These are phyloP conservation scores for Sciurus niger DNA, from an alignment of 2,113 vertebrate species.

Conservation along the genomic window DNA sequence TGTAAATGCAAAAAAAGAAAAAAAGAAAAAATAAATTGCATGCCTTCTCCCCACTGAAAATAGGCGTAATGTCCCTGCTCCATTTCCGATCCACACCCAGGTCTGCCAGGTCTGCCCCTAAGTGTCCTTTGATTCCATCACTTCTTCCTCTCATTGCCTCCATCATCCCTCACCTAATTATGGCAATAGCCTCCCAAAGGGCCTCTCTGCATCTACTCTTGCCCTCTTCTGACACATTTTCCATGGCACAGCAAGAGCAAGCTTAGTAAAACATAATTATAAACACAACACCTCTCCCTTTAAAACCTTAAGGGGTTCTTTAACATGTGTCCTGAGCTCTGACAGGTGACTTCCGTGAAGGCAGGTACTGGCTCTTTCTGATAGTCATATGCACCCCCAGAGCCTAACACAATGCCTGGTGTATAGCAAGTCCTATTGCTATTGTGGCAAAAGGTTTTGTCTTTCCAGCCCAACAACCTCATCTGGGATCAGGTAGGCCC, in stretches of 20 bases:
- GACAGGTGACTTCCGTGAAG: not conserved
- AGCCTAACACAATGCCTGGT: not conserved
- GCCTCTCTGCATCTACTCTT: not conserved
- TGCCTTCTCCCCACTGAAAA: not conserved
- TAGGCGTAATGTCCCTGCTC: not conserved
- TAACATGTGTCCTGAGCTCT: not conserved
- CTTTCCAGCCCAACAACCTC: too few relatives aligned
- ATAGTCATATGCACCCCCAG: fast-evolving
- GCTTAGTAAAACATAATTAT: not conserved
- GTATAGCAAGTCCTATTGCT: not conserved
- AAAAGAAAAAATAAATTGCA: not conserved
- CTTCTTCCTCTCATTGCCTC: not conserved
- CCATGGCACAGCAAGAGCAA: not conserved
- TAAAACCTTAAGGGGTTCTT: not conserved
- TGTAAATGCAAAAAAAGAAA: too few relatives aligned
- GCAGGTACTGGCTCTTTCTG: not conserved
- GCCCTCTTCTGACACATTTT: not conserved
- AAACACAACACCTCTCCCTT: not conserved
- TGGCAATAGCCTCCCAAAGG: not conserved
- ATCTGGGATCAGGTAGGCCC: too few relatives aligned
- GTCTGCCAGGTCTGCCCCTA: not conserved
- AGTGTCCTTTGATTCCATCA: not conserved
- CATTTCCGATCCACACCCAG: not conserved
- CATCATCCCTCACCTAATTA: not conserved
- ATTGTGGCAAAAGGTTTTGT: not conserved